These are phyloP conservation scores for Zygaena filipendulae DNA, from an alignment of 2,888 invertebrate genomes.

Conservation along the genomic window DNA sequence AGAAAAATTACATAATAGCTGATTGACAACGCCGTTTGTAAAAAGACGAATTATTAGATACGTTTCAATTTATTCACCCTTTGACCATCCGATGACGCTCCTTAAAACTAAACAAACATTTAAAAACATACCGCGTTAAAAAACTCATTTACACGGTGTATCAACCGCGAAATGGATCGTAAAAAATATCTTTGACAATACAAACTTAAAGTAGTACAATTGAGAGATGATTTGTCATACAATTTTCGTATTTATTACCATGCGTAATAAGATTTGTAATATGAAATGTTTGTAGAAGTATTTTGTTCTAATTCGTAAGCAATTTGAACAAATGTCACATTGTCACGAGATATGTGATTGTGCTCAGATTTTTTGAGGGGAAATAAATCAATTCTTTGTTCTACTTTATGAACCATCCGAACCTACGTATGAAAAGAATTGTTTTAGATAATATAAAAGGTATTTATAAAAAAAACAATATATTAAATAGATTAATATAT, in stretches of 20 bases:
- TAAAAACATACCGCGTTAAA: slow-evolving; percentile 56
- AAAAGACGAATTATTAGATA: no score
- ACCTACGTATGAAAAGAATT: no score
- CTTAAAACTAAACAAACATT: slow-evolving; percentile 52
- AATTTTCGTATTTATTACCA: slow-evolving; percentile 20
- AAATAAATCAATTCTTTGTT: slow-evolving; percentile 25
- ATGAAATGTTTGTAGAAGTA: slow-evolving; percentile 1
- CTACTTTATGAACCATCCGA: no score
- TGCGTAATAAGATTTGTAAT: slow-evolving; percentile 7
- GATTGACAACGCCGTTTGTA: no score
- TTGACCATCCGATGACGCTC: slow-evolving; percentile 22
- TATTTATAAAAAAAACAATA: no score
- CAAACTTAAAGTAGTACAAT: no score
- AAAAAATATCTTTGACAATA: slow-evolving; percentile 40
- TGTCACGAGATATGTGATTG: slow-evolving; percentile 45
- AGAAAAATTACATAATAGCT: no score
- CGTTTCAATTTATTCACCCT: slow-evolving; percentile 57
- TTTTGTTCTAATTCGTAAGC: slow-evolving; percentile 29
- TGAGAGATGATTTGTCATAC: no score
- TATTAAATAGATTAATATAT: no score
- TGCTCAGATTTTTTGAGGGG: slow-evolving; percentile 55
- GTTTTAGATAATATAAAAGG: no score
- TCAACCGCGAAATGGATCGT: slow-evolving; percentile 59
- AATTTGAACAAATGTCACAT: slow-evolving; percentile 64
- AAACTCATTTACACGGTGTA: slow-evolving; percentile 63